These are phyloP conservation scores for Melospiza georgiana DNA, from an alignment of 2,113 vertebrate species.

Conservation along the genomic window DNA sequence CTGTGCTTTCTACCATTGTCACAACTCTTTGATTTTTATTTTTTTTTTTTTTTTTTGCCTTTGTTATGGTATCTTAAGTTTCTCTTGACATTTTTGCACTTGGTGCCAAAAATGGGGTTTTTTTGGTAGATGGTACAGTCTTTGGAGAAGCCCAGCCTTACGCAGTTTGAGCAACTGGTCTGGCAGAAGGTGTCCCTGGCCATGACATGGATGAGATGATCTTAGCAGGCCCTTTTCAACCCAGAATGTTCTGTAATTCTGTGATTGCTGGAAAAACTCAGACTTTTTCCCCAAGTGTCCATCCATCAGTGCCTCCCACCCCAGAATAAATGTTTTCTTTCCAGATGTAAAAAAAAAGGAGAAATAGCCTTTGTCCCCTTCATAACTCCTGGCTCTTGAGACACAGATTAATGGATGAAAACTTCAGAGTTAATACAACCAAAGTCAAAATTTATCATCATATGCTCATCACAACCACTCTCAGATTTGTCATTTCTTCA, in stretches of 20 bases:
- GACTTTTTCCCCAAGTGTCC: background rate
- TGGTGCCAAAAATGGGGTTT: background rate
- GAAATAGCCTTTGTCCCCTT: background rate
- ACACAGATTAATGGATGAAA: background rate
- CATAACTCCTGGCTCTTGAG: background rate
- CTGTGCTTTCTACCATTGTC: background rate
- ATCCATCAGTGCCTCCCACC: rapidly evolving
- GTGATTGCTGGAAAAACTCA: background rate
- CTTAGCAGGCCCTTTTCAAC: background rate
- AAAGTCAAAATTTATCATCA: background rate
- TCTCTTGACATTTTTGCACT: background rate
- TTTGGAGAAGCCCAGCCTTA: background rate
- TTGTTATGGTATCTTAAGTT: background rate
- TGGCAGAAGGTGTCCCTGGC: background rate
- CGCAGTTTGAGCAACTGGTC: background rate
- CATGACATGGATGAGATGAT: background rate
- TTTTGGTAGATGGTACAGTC: background rate
- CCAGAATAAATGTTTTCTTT: background rate
- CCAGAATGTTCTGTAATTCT: background rate
- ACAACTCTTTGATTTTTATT: background rate
- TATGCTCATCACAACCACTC: rapidly evolving
- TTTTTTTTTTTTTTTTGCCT: background rate
- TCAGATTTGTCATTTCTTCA: background rate
- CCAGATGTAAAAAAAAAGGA: background rate
- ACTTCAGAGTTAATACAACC: background rate